Evolutionary conservation across 2,888 invertebrate species (phyloP).

Genomic region (Pheosia gnoma): DNA sequence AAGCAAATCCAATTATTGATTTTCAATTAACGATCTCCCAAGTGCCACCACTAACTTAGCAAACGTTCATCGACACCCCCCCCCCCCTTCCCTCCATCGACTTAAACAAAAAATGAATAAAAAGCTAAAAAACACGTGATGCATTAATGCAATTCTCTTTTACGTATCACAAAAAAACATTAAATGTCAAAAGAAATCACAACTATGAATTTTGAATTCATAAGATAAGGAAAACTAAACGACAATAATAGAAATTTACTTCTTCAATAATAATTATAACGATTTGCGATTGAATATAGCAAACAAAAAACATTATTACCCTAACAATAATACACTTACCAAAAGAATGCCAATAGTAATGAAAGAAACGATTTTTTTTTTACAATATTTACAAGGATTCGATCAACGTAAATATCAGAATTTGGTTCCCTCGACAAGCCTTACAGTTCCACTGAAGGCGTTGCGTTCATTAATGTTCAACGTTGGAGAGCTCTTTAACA

Average conservation of each 20-base stretch:
- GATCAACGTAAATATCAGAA: slow-evolving; percentile 39
- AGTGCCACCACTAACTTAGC: slow-evolving; percentile 47
- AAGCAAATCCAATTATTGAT: slow-evolving; percentile 62
- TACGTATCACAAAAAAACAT: slow-evolving; percentile 83
- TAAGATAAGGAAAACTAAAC: slow-evolving; percentile 68
- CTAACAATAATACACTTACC: slow-evolving; percentile 63
- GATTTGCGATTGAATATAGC: slow-evolving; percentile 58
- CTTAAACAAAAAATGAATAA: slow-evolving; percentile 61
- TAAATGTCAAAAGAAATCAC: slow-evolving; percentile 84
- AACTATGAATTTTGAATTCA: slow-evolving; percentile 85
- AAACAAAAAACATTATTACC: slow-evolving; percentile 46
- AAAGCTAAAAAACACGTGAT: slow-evolving; percentile 71
- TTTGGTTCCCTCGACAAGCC: slow-evolving; percentile 25
- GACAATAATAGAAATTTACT: slow-evolving; percentile 71
- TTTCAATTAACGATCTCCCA: slow-evolving; percentile 53
- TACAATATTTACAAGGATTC: slow-evolving; percentile 43
- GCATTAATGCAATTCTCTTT: slow-evolving; percentile 81
- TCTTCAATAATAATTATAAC: slow-evolving; percentile 59
- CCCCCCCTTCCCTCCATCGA: slow-evolving; percentile 55
- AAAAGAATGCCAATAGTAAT: slow-evolving; percentile 56
- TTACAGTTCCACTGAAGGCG: slow-evolving; percentile 35
- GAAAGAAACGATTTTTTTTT: slow-evolving; percentile 46
- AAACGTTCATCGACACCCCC: slow-evolving; percentile 54
- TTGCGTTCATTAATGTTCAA: slow-evolving; percentile 19
- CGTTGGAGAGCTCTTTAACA: slow-evolving; percentile 28